Conservation (phyloP, 2,888 invertebrate genomes). For the Linnaemya tessellans region DNA sequence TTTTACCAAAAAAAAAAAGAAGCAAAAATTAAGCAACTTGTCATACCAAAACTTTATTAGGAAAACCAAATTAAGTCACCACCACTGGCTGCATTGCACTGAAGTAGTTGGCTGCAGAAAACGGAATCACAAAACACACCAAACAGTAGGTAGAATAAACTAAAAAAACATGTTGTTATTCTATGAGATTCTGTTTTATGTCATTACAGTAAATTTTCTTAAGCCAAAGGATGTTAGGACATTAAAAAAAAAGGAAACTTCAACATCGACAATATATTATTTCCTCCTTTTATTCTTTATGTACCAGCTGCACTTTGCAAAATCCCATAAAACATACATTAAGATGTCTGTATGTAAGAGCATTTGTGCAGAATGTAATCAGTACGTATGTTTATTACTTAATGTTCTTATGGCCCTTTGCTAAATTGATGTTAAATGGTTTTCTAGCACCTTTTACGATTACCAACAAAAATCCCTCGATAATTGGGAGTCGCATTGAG, state of each 20-base stretch:
- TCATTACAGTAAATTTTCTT: conserved; percentile 35
- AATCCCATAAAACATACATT: conserved; percentile 35
- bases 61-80: background rate
- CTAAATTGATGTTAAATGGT: conserved; percentile 61
- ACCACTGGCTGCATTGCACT: background rate
- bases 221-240: conserved; percentile 23
- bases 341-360: background rate
- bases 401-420: conserved; percentile 59
- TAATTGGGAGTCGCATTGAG: conserved; percentile 21
- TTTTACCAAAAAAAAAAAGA: background rate
- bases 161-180: background rate
- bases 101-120: background rate
- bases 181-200: conserved; percentile 15
- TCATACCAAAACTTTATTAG: background rate
- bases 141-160: background rate
- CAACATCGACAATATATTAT: conserved; percentile 13
- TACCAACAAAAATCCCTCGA: background rate
- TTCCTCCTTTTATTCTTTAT: conserved; percentile 16
- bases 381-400: conserved; percentile 43
- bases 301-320: conserved; percentile 30
- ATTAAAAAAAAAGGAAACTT: conserved; percentile 38
- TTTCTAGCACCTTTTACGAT: conserved; percentile 38
- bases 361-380: conserved; percentile 7
- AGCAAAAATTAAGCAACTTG: background rate
- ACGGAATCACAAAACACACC: background rate